Percentiles rank a stretch among this genome's conserved stretches.
phyloP scores from a whole-genome alignment of 1,140 invertebrate species.

The Brachionus paranguensis region DNA sequence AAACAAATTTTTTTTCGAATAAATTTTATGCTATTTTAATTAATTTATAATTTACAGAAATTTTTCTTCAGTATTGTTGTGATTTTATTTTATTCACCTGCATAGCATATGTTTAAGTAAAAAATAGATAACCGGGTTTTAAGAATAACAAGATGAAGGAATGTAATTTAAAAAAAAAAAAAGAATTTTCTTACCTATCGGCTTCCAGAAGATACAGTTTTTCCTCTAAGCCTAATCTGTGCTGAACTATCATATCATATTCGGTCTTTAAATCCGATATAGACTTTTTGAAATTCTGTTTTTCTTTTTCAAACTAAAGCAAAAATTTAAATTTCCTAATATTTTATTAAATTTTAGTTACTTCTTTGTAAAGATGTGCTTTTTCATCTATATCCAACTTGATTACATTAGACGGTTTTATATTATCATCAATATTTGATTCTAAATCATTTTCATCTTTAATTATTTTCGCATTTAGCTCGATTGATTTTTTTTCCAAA shows the following conservation, averaged over 20 bases:
- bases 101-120: too few species aligned
- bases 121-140: too few species aligned
- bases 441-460: background rate
- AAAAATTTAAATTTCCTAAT: background rate
- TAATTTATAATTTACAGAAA: too few species aligned
- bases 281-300: slow-evolving; percentile 15
- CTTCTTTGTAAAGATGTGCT: slow-evolving; percentile 3
- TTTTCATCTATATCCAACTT: background rate
- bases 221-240: slow-evolving; percentile 25
- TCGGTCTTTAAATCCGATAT: background rate
- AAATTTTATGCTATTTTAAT: too few species aligned
- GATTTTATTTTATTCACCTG: too few species aligned
- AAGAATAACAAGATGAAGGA: too few species aligned
- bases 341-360: background rate
- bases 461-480: background rate
- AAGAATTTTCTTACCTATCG: background rate
- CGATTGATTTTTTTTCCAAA: background rate
- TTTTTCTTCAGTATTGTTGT: too few species aligned
- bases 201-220: slow-evolving; percentile 18
- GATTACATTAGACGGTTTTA: background rate
- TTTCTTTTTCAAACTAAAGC: slow-evolving; percentile 17
- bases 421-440: background rate
- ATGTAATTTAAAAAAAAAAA: background rate
- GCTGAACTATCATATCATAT: slow-evolving; percentile 38
- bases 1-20: too few species aligned